Percentiles rank a stretch among this genome's conserved stretches.
These are phyloP conservation scores for Nothura maculosa DNA, from an alignment of 2,797 vertebrate genomes.

Conservation along the genomic window DNA sequence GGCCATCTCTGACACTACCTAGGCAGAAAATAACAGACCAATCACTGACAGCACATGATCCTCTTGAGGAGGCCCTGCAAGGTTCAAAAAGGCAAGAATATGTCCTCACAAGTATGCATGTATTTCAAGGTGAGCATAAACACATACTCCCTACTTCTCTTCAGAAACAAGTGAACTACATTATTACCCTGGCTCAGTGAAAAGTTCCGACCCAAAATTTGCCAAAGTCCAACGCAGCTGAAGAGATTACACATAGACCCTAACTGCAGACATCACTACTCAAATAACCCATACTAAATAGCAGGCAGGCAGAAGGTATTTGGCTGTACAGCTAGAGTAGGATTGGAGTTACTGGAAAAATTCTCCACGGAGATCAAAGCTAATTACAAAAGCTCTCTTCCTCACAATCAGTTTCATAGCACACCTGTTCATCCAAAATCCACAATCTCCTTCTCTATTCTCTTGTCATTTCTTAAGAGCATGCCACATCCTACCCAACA, in stretches of 20 bases:
- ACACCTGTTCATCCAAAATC: background rate
- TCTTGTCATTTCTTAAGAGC: background rate
- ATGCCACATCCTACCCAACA: background rate
- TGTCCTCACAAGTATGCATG: background rate
- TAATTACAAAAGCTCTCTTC: conserved; percentile 16
- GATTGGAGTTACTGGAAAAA: background rate
- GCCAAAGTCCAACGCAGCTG: background rate
- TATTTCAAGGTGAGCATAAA: background rate
- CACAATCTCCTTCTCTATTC: background rate
- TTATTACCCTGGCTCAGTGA: background rate
- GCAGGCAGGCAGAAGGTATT: background rate
- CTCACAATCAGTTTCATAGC: background rate
- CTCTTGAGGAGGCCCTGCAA: background rate
- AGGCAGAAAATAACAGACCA: background rate
- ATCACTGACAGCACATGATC: accelerated
- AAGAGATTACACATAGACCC: background rate
- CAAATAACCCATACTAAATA: background rate
- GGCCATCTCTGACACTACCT: accelerated
- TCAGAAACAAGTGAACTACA: background rate
- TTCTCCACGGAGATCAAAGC: background rate
- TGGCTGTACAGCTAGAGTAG: background rate
- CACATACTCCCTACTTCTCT: background rate
- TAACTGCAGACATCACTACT: background rate
- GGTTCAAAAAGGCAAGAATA: background rate
- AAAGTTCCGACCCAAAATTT: background rate